phyloP scores from a whole-genome alignment of 2,113 vertebrate species.

The Muntiacus reevesi region DNA sequence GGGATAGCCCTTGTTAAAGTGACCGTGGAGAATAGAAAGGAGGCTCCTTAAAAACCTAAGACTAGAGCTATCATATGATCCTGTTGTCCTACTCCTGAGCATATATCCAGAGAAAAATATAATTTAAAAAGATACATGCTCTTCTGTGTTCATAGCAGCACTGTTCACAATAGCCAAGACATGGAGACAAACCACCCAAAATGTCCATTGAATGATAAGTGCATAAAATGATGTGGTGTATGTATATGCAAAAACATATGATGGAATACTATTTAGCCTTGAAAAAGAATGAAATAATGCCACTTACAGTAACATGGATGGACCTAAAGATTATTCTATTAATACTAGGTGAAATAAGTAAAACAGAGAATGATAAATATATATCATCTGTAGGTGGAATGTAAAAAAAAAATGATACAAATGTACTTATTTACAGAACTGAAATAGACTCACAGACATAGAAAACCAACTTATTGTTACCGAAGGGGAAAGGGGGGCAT shows the following conservation, averaged over 20 bases:
- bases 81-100: background rate
- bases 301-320: background rate
- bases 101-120: background rate
- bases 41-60: background rate
- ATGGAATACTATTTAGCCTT: background rate
- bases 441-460: background rate
- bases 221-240: fast-evolving
- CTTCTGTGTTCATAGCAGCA: background rate
- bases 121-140: background rate
- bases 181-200: background rate
- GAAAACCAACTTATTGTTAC: background rate
- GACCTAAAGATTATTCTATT: background rate
- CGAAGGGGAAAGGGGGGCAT: too few species aligned
- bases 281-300: background rate
- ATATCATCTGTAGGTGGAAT: background rate
- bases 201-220: background rate
- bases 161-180: background rate
- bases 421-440: background rate
- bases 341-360: background rate
- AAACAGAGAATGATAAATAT: background rate
- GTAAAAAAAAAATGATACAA: background rate
- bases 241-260: background rate
- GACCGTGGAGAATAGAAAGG: background rate
- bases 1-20: background rate
- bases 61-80: background rate